A percentile compares a stretch with the other conserved stretches of the same genome.
These are phyloP conservation scores for Nettapus auritus DNA, from an alignment of 2,113 vertebrate genomes.

Conservation along the genomic window DNA sequence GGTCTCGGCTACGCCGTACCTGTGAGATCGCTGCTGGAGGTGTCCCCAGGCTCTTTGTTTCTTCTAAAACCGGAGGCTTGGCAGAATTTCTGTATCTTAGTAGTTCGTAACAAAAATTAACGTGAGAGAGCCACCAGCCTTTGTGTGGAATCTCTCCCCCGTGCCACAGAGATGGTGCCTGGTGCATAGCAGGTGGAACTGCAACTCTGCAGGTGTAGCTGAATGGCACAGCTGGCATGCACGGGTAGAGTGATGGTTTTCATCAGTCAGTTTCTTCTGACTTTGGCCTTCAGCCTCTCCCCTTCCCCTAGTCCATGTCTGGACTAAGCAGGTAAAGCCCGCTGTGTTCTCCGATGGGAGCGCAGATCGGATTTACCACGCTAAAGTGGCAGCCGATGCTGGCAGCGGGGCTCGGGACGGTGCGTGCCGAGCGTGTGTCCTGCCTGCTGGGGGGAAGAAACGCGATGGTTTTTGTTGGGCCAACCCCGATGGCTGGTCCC, in stretches of 20 bases:
- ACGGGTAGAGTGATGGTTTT: background rate
- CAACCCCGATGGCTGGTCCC: too few relatives aligned
- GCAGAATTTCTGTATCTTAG: background rate
- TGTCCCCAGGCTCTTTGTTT: background rate
- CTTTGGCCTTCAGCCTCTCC: background rate
- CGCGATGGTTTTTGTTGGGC: too few relatives aligned
- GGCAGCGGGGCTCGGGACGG: accelerated
- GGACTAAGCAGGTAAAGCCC: background rate
- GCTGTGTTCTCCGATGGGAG: accelerated
- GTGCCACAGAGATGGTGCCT: background rate
- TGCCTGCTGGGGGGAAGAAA: background rate
- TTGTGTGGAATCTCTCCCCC: too few relatives aligned
- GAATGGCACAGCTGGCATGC: background rate
- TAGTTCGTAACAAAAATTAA: background rate
- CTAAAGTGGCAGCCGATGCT: background rate
- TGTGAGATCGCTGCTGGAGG: background rate
- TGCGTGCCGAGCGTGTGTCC: background rate
- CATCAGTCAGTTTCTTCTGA: background rate
- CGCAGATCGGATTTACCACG: background rate
- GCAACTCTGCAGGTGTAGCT: background rate
- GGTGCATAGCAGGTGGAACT: background rate
- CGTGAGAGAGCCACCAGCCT: background rate
- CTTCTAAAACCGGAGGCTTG: background rate
- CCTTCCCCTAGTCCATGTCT: background rate
- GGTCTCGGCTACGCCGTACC: background rate